Conservation (phyloP, 37 sponge, comb jelly and placozoan species). For the Chondrilla cf. caribensis region DNA sequence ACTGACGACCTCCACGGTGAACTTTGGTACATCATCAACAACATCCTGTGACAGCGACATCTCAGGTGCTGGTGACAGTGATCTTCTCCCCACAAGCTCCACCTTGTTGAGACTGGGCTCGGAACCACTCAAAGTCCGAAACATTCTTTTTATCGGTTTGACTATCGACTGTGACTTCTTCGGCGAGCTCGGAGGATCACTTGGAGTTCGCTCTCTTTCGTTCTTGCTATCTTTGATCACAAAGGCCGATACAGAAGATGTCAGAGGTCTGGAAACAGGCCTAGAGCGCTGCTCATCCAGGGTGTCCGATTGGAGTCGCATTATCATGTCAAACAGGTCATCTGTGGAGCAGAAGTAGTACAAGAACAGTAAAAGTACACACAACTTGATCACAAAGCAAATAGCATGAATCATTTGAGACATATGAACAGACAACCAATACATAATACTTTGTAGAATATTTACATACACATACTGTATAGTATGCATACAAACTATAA, state of each 20-base stretch:
- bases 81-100: not conserved
- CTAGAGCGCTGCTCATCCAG: conserved; percentile 44
- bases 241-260: not conserved
- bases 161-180: not conserved
- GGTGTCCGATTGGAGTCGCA: conserved; percentile 33
- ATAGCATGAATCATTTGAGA: not conserved
- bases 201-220: not conserved
- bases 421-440: not conserved
- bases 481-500: not conserved
- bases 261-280: not conserved
- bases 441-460: not conserved
- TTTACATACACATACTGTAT: not conserved
- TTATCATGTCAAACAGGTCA: conserved; percentile 59
- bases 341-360: not conserved
- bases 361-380: not conserved
- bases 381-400: not conserved
- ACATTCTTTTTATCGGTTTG: not conserved
- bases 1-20: conserved; percentile 9
- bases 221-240: not conserved
- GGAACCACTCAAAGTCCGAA: not conserved
- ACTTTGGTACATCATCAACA: not conserved
- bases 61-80: not conserved
- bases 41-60: not conserved
- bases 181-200: not conserved
- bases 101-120: not conserved